phyloP scores from a whole-genome alignment of 2,888 invertebrate genomes.

The Lithosia quadra region DNA sequence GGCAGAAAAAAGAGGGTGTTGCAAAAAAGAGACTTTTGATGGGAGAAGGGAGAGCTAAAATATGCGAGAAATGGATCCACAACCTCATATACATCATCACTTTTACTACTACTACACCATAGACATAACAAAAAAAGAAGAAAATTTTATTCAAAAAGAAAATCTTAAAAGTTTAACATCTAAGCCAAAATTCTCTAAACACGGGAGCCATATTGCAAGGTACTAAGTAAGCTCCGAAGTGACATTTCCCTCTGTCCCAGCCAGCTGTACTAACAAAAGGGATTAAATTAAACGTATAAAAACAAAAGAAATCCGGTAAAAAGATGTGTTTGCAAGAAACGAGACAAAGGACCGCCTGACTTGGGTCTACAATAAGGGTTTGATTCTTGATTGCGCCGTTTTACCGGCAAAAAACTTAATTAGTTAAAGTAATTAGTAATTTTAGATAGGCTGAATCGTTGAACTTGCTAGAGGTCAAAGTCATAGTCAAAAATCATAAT shows the following conservation, averaged over 20 bases:
- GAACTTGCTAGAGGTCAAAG: neutral
- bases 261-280: constrained; percentile 76
- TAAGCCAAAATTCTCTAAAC: constrained; percentile 37
- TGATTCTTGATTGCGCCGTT: constrained; percentile 43
- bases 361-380: constrained; percentile 38
- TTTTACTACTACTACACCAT: neutral
- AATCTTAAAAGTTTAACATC: constrained; percentile 20
- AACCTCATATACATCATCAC: neutral
- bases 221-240: constrained; percentile 47
- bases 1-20: no score
- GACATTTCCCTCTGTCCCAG: constrained; percentile 66
- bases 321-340: constrained; percentile 50
- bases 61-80: no score
- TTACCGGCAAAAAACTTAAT: constrained; percentile 28
- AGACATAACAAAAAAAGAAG: neutral
- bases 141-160: constrained; percentile 7
- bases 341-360: constrained; percentile 39
- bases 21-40: no score
- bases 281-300: constrained; percentile 74
- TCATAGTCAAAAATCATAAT: no score
- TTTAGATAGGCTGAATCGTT: neutral
- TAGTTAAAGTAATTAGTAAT: constrained; percentile 32
- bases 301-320: constrained; percentile 54
- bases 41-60: no score
- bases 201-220: constrained; percentile 29